Conservation (phyloP, 2,888 invertebrate genomes). For the Cremastinae sp. region DNA sequence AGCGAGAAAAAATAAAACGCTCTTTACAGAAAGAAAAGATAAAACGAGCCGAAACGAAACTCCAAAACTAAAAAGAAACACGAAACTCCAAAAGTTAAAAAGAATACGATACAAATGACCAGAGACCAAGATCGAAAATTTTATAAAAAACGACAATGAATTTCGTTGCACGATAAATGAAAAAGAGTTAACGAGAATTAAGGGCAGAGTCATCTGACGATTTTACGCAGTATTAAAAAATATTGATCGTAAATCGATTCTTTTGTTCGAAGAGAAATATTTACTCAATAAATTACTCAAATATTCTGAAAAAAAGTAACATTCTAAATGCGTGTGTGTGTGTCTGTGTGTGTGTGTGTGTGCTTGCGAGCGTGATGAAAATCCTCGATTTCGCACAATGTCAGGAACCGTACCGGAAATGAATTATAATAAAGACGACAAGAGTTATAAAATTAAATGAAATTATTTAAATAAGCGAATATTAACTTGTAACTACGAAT, state of each 20-base stretch:
- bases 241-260: too few species aligned
- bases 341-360: not conserved
- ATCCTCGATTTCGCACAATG: slow-evolving; percentile 53
- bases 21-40: slow-evolving; percentile 6
- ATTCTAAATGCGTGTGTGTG: slow-evolving; percentile 2
- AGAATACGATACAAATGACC: slow-evolving; percentile 4
- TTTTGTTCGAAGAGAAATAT: too few species aligned
- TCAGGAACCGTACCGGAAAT: slow-evolving; percentile 76
- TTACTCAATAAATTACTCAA: too few species aligned
- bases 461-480: slow-evolving; percentile 41
- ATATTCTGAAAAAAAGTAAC: too few species aligned
- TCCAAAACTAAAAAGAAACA: too few species aligned
- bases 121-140: too few species aligned
- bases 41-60: not conserved
- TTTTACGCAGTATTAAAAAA: too few species aligned
- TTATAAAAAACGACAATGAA: too few species aligned
- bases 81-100: not conserved
- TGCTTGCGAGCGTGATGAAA: slow-evolving; percentile 28
- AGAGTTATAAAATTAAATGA: slow-evolving; percentile 43
- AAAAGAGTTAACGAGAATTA: too few species aligned
- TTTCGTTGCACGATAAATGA: too few species aligned
- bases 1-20: slow-evolving; percentile 75
- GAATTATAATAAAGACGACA: slow-evolving; percentile 61
- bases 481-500: slow-evolving; percentile 59
- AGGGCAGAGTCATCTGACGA: too few species aligned